Evolutionary conservation across 2,113 vertebrate genomes (phyloP).

Genomic region (Ariopsis seemanni): DNA sequence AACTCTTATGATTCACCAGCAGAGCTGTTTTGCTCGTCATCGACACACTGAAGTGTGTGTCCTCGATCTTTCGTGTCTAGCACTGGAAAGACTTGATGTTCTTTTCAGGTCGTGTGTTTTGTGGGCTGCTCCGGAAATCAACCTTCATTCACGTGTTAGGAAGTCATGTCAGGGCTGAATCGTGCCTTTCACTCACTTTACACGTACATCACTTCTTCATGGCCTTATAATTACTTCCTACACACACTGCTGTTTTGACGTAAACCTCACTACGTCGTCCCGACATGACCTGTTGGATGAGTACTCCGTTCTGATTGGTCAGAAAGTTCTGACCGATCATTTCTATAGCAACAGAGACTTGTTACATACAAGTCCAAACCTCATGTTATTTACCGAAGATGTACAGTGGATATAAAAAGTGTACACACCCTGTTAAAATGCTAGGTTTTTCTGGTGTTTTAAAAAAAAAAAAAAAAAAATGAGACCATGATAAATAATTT

Average conservation of each 20-base stretch:
- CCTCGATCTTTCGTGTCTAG: background rate
- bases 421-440: no score
- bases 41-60: background rate
- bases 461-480: no score
- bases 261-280: background rate
- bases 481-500: no score
- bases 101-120: background rate
- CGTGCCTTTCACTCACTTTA: background rate
- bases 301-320: background rate
- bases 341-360: background rate
- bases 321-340: background rate
- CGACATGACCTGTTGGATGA: background rate
- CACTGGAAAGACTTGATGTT: background rate
- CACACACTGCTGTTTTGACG: background rate
- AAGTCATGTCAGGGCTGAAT: background rate
- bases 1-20: background rate
- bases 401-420: no score
- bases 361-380: no score
- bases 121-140: background rate
- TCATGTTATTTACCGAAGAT: background rate
- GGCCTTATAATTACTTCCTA: background rate
- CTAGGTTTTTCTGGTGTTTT: no score
- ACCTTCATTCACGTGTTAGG: background rate
- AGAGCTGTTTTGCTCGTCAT: background rate
- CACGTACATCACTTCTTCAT: no score